These are phyloP conservation scores for Thymelicus acteon DNA, from an alignment of 2,888 invertebrate genomes.

Conservation along the genomic window DNA sequence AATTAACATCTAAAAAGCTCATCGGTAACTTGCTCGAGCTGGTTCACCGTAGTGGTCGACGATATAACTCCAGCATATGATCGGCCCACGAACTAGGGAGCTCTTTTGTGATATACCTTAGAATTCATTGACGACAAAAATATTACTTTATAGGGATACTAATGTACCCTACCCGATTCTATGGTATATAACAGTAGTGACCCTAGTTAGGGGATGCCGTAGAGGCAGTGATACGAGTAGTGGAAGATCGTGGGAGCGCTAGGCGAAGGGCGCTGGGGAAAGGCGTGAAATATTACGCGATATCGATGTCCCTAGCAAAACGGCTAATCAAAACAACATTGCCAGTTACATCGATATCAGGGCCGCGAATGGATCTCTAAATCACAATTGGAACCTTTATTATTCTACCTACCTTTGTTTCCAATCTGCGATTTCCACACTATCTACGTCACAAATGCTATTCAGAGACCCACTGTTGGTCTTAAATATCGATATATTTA, in stretches of 20 bases:
- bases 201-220: conserved; percentile 65
- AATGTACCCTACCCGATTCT: conserved; percentile 46
- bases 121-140: conserved; percentile 37
- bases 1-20: conserved; percentile 38
- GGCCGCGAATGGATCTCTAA: conserved; percentile 51
- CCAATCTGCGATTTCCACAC: conserved; percentile 44
- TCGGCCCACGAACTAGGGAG: conserved; percentile 55
- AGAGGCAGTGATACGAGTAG: conserved; percentile 63
- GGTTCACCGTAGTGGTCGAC: conserved; percentile 21
- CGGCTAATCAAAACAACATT: conserved; percentile 44
- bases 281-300: conserved; percentile 56
- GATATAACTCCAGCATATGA: conserved; percentile 46
- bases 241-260: conserved; percentile 79
- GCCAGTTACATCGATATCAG: conserved; percentile 49
- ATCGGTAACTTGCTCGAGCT: conserved; percentile 29
- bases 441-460: conserved; percentile 44
- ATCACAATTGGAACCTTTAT: conserved; percentile 47
- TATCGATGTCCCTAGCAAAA: conserved; percentile 50
- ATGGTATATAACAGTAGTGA: conserved; percentile 63
- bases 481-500: conserved; percentile 45
- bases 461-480: conserved; percentile 55
- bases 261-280: conserved; percentile 72
- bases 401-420: conserved; percentile 47
- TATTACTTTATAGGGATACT: conserved; percentile 25
- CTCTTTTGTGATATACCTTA: conserved; percentile 62